Conservation (phyloP, 2,797 vertebrate species). For the Microctenopoma lineatum region DNA sequence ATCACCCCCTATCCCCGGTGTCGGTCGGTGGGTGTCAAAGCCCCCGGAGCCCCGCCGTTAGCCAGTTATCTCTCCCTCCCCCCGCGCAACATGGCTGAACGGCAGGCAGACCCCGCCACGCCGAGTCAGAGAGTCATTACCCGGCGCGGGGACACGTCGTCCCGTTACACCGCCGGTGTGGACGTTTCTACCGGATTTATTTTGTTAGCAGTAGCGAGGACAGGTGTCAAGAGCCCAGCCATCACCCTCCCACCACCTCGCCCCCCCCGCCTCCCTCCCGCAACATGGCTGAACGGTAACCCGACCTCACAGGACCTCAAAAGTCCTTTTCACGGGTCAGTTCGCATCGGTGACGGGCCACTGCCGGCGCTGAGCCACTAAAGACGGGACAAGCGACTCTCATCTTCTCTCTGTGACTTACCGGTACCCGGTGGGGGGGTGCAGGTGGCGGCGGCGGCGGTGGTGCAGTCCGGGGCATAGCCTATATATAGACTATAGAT, state of each 20-base stretch:
- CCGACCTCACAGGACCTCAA: constrained; percentile 76
- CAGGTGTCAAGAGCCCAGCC: constrained; percentile 72
- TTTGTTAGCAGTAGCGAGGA: constrained; percentile 55
- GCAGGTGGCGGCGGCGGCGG: constrained; percentile 58
- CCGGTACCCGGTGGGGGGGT: constrained; percentile 60
- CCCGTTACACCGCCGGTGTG: constrained; percentile 1
- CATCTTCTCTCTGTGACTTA: constrained; percentile 63
- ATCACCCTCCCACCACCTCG: not conserved
- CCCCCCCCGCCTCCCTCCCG: constrained; percentile 13
- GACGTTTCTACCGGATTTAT: constrained; percentile 7
- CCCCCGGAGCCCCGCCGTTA: constrained; percentile 49
- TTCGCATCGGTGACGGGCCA: constrained; percentile 31
- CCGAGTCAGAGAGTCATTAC: constrained; percentile 58
- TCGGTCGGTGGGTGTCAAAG: constrained; percentile 55
- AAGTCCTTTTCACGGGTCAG: constrained; percentile 74
- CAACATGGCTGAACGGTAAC: constrained; percentile 77
- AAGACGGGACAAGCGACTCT: not conserved
- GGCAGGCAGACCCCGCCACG: constrained; percentile 30
- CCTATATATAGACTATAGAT: constrained; percentile 65
- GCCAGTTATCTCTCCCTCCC: constrained; percentile 5
- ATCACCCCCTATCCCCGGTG: constrained; percentile 5
- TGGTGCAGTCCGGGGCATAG: constrained; percentile 77
- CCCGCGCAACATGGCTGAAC: constrained; percentile 68
- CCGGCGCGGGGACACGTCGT: not conserved
- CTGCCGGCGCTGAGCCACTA: constrained; percentile 3